phyloP scores from a whole-genome alignment of 2,888 invertebrate genomes.

The Ceramica pisi region DNA sequence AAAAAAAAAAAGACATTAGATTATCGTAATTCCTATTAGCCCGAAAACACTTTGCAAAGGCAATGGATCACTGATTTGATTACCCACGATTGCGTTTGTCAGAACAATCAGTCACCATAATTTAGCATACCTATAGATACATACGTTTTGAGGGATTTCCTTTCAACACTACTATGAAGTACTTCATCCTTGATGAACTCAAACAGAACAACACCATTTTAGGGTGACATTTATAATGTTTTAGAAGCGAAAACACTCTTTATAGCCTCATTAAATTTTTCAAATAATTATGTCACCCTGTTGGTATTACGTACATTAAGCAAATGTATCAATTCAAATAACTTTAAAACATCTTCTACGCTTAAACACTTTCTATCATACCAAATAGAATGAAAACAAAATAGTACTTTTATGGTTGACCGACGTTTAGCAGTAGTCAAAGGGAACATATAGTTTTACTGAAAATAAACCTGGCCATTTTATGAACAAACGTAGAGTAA shows the following conservation, averaged over 20 bases:
- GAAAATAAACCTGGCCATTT: slow-evolving; percentile 81
- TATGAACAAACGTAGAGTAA: slow-evolving; percentile 74
- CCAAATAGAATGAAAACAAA: not conserved
- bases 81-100: slow-evolving; percentile 5
- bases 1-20: too few species aligned
- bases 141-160: not conserved
- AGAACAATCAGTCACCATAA: not conserved
- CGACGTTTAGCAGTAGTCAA: not conserved
- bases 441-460: slow-evolving; percentile 68
- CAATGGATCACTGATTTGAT: slow-evolving; percentile 6
- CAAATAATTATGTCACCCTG: not conserved
- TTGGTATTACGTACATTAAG: too few species aligned
- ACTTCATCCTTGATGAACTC: not conserved
- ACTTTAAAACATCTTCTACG: not conserved
- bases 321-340: not conserved
- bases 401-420: not conserved
- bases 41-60: not conserved
- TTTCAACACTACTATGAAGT: not conserved
- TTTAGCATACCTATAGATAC: not conserved
- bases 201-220: too few species aligned
- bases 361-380: not conserved
- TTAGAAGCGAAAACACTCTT: not conserved
- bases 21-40: slow-evolving; percentile 22
- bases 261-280: not conserved
- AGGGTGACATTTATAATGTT: not conserved